These are phyloP conservation scores for Helostoma temminkii DNA, from an alignment of 2,797 vertebrate species.

Conservation along the genomic window DNA sequence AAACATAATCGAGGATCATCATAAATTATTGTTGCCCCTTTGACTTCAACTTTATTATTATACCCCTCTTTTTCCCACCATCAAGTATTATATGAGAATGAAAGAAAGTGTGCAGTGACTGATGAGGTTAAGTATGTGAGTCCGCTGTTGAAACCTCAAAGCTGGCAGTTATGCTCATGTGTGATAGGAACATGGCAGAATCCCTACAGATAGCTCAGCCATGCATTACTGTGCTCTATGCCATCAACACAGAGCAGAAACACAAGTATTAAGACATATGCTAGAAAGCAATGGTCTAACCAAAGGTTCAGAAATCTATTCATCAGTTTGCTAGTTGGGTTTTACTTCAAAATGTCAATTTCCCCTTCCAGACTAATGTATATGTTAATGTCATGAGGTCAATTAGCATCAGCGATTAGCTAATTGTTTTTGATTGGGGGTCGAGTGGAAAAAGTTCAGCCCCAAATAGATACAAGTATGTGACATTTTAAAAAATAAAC, in stretches of 20 bases:
- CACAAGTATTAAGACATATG: slow-evolving; percentile 21
- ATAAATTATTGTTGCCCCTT: slow-evolving; percentile 67
- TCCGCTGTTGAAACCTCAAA: slow-evolving; percentile 30
- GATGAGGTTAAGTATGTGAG: slow-evolving; percentile 49
- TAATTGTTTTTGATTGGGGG: slow-evolving; percentile 29
- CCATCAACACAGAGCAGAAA: slow-evolving; percentile 29
- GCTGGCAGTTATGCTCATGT: slow-evolving; percentile 21
- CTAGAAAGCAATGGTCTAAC: slow-evolving; percentile 42
- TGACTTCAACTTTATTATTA: slow-evolving; percentile 52
- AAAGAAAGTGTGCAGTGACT: slow-evolving; percentile 44
- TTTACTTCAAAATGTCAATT: slow-evolving; percentile 45
- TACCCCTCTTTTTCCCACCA: slow-evolving; percentile 31
- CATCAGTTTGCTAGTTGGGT: slow-evolving; percentile 25
- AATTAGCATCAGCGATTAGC: slow-evolving; percentile 60
- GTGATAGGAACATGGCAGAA: slow-evolving; percentile 30
- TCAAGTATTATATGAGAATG: slow-evolving; percentile 57
- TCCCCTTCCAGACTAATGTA: slow-evolving; percentile 16
- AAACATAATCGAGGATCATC: slow-evolving; percentile 69
- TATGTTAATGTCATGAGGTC: slow-evolving; percentile 52
- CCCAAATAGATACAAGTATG: neutral
- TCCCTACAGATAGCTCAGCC: slow-evolving; percentile 20
- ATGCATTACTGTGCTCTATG: slow-evolving; percentile 26
- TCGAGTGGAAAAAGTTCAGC: slow-evolving; percentile 25
- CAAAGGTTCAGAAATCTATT: slow-evolving; percentile 45
- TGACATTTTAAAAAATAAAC: slow-evolving; percentile 2